Conservation (phyloP, 2,888 invertebrate genomes). For the Hoplodrina blanda region DNA sequence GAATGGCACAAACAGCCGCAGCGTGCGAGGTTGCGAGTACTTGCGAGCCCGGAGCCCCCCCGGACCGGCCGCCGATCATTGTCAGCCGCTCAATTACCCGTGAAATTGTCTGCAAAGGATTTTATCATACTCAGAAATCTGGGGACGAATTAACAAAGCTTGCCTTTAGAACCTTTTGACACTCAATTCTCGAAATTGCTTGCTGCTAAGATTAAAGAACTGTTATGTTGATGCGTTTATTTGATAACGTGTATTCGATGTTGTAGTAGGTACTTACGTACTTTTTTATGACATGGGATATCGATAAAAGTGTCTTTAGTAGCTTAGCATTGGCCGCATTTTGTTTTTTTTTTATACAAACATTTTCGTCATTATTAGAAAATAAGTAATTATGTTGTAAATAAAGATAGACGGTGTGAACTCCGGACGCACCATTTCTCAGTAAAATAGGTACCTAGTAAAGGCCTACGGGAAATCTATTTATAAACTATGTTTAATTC, state of each 20-base stretch:
- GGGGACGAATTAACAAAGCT: conserved; percentile 63
- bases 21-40: conserved; percentile 51
- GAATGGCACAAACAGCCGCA: conserved; percentile 73
- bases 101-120: conserved; percentile 82
- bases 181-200: conserved; percentile 45
- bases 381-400: conserved; percentile 2
- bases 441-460: conserved; percentile 5
- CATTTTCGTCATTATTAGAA: not conserved
- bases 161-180: conserved; percentile 41
- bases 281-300: conserved; percentile 18
- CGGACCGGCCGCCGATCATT: conserved; percentile 72
- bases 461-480: not conserved
- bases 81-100: conserved; percentile 85
- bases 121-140: conserved; percentile 70
- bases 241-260: conserved; percentile 19
- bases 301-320: conserved; percentile 6
- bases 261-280: conserved; percentile 11
- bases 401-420: conserved; percentile 22
- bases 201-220: conserved; percentile 29
- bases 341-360: conserved; percentile 12
- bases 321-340: conserved; percentile 5
- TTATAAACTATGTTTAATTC: not conserved
- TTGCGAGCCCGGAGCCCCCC: conserved; percentile 56
- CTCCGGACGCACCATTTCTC: conserved; percentile 12
- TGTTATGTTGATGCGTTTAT: conserved; percentile 30